These are phyloP conservation scores for Coregonus sp. DNA, from an alignment of 2,797 vertebrate genomes.

Conservation along the genomic window DNA sequence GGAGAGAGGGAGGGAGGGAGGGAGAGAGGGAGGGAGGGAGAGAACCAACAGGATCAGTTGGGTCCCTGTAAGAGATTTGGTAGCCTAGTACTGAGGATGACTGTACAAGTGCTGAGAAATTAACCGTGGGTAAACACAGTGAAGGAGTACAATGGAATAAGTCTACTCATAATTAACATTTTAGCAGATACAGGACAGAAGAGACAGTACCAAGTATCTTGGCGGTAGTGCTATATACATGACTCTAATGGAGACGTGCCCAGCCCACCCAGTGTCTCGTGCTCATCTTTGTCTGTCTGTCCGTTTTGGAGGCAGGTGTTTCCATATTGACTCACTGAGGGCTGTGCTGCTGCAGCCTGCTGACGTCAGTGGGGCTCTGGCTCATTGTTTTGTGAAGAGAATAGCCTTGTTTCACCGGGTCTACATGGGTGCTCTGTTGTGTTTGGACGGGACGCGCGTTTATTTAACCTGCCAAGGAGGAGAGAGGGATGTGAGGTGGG, in stretches of 20 bases:
- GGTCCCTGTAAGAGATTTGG: too few species aligned
- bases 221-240: not conserved
- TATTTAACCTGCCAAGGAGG: conserved; percentile 51
- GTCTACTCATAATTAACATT: too few species aligned
- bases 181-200: not conserved
- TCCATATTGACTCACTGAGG: conserved; percentile 65
- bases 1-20: not conserved
- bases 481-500: conserved; percentile 21
- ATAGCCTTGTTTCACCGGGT: conserved; percentile 5
- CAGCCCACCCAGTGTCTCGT: not conserved
- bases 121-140: not conserved
- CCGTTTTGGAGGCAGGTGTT: conserved; percentile 62
- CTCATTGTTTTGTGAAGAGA: conserved; percentile 47
- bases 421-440: conserved; percentile 30
- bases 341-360: conserved; percentile 16
- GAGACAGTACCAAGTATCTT: not conserved
- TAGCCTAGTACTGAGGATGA: too few species aligned
- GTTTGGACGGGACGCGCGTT: conserved; percentile 41
- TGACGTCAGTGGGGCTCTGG: conserved; percentile 46
- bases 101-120: too few species aligned
- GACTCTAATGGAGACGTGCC: not conserved
- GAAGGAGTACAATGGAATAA: not conserved
- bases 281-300: conserved; percentile 34
- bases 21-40: not conserved
- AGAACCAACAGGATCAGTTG: not conserved